Evolutionary conservation across 2,888 invertebrate genomes (phyloP).

Genomic region (Holacanthella duospinosa): DNA sequence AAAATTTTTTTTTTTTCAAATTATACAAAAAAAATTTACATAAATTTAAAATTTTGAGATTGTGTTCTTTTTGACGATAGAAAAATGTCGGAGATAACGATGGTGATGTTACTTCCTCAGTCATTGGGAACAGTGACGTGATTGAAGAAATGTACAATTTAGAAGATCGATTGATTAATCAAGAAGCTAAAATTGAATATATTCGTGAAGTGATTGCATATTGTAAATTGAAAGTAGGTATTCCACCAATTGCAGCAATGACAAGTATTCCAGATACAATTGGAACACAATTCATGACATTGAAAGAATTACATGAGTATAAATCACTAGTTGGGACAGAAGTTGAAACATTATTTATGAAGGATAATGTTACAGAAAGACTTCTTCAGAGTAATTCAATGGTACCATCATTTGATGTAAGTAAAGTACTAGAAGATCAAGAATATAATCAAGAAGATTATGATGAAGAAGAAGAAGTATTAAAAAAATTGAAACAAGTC

Average conservation of each 20-base stretch:
- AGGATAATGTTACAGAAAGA: background rate
- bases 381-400: constrained; percentile 4
- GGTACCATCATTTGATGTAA: background rate
- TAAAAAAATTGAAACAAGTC: background rate
- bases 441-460: background rate
- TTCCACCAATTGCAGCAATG: constrained; percentile 26
- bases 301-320: constrained; percentile 13
- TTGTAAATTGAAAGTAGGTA: constrained; percentile 25
- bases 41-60: no score
- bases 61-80: no score
- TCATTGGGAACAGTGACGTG: constrained; percentile 18
- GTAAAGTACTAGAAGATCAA: background rate
- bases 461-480: constrained; percentile 1
- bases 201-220: constrained; percentile 18
- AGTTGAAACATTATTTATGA: constrained; percentile 15
- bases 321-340: constrained; percentile 6
- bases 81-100: background rate
- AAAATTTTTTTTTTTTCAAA: background rate
- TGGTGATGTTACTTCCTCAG: no score
- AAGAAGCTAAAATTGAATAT: constrained; percentile 17
- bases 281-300: constrained; percentile 14
- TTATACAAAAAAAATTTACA: background rate
- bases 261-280: constrained; percentile 14
- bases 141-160: constrained; percentile 15
- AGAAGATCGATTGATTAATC: constrained; percentile 17